Percentiles rank a stretch among this genome's conserved stretches.
Evolutionary conservation across 2,888 invertebrate genomes (phyloP).

Genomic region (Trachelus iudaicus): DNA sequence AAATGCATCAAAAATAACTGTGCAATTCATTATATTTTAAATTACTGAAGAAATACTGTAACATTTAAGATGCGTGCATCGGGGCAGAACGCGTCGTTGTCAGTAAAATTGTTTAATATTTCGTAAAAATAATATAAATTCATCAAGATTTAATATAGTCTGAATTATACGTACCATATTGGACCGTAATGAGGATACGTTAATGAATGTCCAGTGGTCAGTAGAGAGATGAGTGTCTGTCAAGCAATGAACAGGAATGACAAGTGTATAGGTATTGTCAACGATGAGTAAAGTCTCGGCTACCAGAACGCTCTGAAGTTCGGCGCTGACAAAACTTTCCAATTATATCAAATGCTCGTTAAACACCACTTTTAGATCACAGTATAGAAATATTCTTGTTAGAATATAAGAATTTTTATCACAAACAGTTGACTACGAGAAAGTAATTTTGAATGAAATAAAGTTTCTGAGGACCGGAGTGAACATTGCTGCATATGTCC

Average conservation of each 20-base stretch:
- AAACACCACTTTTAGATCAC: neutral
- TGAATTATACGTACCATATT: neutral
- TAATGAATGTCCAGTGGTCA: neutral
- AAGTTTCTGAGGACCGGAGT: neutral
- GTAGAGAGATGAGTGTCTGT: neutral
- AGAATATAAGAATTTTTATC: neutral
- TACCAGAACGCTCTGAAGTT: neutral
- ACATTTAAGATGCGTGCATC: neutral
- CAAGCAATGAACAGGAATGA: neutral
- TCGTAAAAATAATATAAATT: neutral
- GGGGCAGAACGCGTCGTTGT: neutral
- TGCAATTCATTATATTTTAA: neutral
- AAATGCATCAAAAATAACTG: neutral
- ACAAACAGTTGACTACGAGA: neutral
- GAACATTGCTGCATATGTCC: neutral
- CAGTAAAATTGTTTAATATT: neutral
- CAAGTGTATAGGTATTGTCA: neutral
- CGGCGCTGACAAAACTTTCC: neutral
- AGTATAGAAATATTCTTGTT: neutral
- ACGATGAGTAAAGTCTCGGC: neutral
- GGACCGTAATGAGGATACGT: neutral
- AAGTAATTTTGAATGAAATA: neutral
- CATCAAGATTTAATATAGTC: neutral
- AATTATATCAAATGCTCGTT: neutral
- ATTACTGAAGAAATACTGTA: neutral